A percentile compares a stretch with the other conserved stretches of the same genome.
phyloP scores from a whole-genome alignment of 2,888 invertebrate genomes.

The Cephalotes varians region DNA sequence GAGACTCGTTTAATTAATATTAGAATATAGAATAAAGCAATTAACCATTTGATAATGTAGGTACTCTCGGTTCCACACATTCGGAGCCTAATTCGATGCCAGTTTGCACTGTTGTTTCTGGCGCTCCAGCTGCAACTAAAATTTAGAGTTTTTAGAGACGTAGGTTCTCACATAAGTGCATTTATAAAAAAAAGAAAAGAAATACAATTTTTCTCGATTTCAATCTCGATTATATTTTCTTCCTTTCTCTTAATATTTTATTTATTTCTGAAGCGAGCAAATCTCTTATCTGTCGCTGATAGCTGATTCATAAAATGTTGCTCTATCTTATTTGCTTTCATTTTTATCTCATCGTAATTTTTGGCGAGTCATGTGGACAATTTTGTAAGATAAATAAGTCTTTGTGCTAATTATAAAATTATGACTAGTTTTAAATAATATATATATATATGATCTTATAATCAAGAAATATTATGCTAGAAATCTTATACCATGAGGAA shows the following conservation, averaged over 20 bases:
- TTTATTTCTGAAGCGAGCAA: neutral
- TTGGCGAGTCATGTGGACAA: neutral
- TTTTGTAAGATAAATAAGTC: neutral
- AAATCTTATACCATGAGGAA: constrained; percentile 80
- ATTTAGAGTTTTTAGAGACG: neutral
- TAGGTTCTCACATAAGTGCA: neutral
- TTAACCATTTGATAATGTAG: constrained; percentile 79
- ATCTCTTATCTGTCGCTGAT: neutral
- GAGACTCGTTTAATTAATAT: neutral
- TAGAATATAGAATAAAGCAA: constrained; percentile 4
- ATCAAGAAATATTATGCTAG: neutral
- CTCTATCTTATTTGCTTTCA: neutral
- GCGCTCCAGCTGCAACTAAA: constrained; percentile 79
- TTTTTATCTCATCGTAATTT: neutral
- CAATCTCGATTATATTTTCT: neutral
- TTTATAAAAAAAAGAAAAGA: constrained; percentile 18
- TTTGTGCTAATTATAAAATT: neutral
- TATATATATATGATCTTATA: too few species aligned
- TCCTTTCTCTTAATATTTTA: neutral
- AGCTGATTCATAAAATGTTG: neutral
- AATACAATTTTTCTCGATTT: neutral
- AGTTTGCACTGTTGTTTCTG: constrained; percentile 86
- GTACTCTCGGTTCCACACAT: constrained; percentile 87
- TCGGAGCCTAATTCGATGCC: constrained; percentile 90
- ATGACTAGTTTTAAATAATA: neutral